Evolutionary conservation across 2,888 invertebrate genomes (phyloP).

Genomic region (Achlya flavicornis): DNA sequence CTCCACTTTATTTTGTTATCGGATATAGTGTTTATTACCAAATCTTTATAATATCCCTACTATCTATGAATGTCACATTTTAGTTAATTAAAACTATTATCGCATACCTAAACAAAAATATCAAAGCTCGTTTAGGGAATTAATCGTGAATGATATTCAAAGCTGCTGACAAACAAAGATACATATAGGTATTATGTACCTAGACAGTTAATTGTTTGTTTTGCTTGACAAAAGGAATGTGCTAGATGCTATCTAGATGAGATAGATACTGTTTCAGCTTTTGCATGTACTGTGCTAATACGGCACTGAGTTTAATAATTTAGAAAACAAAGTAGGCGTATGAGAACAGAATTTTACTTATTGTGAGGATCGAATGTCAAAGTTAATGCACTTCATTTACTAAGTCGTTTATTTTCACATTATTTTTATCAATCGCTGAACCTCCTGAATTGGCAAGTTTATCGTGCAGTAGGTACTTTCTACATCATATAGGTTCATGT

Average conservation of each 20-base stretch:
- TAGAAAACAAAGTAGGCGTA: not conserved
- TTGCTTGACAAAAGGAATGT: not conserved
- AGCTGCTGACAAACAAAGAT: too few relatives aligned
- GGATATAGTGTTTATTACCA: too few relatives aligned
- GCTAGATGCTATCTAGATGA: not conserved
- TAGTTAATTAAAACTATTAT: too few relatives aligned
- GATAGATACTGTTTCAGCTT: not conserved
- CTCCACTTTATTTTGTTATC: not conserved
- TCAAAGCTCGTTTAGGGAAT: too few relatives aligned
- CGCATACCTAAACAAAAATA: too few relatives aligned
- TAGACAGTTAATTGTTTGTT: not conserved
- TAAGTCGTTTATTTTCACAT: conserved; percentile 17
- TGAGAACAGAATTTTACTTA: not conserved
- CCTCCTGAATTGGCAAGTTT: too few relatives aligned
- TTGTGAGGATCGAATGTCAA: not conserved
- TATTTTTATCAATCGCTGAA: conserved; percentile 25
- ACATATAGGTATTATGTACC: not conserved
- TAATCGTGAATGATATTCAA: too few relatives aligned
- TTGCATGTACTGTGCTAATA: not conserved
- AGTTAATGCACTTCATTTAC: not conserved
- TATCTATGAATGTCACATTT: too few relatives aligned
- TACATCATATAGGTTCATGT: too few relatives aligned
- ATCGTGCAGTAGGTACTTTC: too few relatives aligned
- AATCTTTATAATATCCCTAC: too few relatives aligned
- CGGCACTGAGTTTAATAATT: not conserved